A percentile compares a stretch with the other conserved stretches of the same genome.
These are phyloP conservation scores for Tenthredo mesomela DNA, from an alignment of 2,888 invertebrate genomes.

Conservation along the genomic window DNA sequence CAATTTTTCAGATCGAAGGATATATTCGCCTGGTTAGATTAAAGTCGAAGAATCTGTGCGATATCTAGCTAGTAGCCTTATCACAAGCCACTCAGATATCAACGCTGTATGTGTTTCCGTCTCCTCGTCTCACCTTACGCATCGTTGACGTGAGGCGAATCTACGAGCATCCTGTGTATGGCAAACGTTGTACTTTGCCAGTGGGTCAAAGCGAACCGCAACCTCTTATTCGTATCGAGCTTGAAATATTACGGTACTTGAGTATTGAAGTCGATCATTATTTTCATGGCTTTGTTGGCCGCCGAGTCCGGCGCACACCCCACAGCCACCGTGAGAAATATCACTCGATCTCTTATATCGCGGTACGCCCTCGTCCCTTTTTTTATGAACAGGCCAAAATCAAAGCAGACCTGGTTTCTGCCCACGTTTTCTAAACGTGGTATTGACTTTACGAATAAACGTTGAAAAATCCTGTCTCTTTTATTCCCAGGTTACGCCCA, in stretches of 20 bases:
- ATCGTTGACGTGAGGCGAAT: conserved; percentile 37
- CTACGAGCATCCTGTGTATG: conserved; percentile 1
- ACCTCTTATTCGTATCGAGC: conserved; percentile 4
- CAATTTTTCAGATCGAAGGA: neutral
- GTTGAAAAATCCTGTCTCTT: neutral
- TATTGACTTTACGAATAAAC: conserved; percentile 33
- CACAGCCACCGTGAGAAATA: neutral
- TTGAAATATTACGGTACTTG: conserved; percentile 39
- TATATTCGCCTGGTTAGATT: neutral
- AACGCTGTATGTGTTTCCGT: neutral
- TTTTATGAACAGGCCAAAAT: conserved; percentile 8
- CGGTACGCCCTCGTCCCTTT: neutral
- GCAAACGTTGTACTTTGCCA: conserved; percentile 33
- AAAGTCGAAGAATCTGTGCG: neutral
- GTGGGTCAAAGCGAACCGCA: conserved; percentile 37
- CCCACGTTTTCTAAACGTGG: neutral
- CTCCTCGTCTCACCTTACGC: neutral
- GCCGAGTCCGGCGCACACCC: neutral
- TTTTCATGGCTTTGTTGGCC: conserved; percentile 41
- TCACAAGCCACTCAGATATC: neutral
- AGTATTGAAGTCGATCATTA: conserved; percentile 46
- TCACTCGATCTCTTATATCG: conserved; percentile 2
- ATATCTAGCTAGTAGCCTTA: neutral
- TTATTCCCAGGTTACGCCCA: conserved; percentile 2
- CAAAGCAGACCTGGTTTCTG: conserved; percentile 17